Conservation (phyloP, 2,797 vertebrate genomes). For the Prionace glauca region DNA sequence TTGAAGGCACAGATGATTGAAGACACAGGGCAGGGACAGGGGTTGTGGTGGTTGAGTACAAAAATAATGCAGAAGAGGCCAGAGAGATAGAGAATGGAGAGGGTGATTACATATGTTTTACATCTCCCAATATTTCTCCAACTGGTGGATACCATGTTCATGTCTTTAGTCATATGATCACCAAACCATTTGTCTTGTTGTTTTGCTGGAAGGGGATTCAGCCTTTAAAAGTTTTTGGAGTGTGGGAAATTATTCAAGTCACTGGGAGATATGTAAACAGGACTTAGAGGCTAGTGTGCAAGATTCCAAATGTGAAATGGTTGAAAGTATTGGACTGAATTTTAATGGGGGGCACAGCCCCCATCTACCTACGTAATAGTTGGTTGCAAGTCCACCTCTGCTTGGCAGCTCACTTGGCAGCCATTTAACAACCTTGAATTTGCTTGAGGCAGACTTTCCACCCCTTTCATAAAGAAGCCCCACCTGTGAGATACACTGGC, state of each 20-base stretch:
- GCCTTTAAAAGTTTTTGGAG: not conserved
- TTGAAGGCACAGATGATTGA: no score
- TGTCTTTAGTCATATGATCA: not conserved
- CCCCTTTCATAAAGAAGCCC: no score
- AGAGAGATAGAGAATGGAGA: not conserved
- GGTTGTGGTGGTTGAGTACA: not conserved
- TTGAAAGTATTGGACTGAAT: not conserved
- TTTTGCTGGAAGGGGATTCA: not conserved
- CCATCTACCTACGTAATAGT: no score
- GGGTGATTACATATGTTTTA: not conserved
- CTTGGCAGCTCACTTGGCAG: no score
- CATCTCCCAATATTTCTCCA: not conserved
- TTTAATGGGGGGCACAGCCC: no score
- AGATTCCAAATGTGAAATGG: not conserved
- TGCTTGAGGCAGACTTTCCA: no score
- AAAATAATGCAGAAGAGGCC: not conserved
- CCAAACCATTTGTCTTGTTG: not conserved
- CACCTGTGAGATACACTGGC: no score
- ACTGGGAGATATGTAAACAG: not conserved
- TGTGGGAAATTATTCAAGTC: not conserved
- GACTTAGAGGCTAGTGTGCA: not conserved
- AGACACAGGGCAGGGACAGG: not conserved
- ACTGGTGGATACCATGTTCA: not conserved
- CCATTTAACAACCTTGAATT: no score
- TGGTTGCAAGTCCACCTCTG: no score